These are phyloP conservation scores for Stomatorhinus walkeri DNA, from an alignment of 2,797 vertebrate species.

Conservation along the genomic window DNA sequence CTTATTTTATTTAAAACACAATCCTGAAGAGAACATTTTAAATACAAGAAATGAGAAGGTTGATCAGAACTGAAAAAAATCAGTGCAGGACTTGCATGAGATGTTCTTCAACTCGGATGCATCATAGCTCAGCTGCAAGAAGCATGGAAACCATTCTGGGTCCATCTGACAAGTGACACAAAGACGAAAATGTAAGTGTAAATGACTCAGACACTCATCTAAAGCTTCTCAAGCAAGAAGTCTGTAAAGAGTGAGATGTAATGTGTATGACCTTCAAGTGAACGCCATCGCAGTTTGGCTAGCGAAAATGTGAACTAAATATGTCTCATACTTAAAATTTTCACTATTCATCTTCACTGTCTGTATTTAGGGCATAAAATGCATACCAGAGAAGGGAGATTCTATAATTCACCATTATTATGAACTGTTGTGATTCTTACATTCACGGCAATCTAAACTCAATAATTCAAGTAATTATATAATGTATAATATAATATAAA, in stretches of 20 bases:
- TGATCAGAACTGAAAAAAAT: background rate
- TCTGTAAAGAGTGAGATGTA: background rate
- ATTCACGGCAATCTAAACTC: background rate
- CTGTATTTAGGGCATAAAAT: background rate
- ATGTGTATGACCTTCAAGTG: background rate
- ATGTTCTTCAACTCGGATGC: background rate
- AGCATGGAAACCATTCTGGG: background rate
- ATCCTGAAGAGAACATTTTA: background rate
- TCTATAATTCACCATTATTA: background rate
- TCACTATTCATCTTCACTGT: background rate
- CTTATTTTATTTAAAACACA: background rate
- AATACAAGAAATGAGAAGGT: background rate
- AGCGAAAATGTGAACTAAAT: background rate
- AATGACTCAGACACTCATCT: conserved; percentile 1
- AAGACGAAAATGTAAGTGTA: background rate
- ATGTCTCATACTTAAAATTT: background rate
- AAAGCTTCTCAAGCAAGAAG: background rate
- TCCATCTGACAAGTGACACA: background rate
- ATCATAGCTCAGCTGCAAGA: background rate
- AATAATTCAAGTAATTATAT: background rate
- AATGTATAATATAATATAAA: background rate
- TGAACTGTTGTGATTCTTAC: background rate
- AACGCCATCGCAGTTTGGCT: background rate
- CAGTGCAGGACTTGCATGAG: background rate
- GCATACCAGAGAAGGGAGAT: background rate